These are phyloP conservation scores for Macropodus opercularis DNA, from an alignment of 2,797 vertebrate species.

Conservation along the genomic window DNA sequence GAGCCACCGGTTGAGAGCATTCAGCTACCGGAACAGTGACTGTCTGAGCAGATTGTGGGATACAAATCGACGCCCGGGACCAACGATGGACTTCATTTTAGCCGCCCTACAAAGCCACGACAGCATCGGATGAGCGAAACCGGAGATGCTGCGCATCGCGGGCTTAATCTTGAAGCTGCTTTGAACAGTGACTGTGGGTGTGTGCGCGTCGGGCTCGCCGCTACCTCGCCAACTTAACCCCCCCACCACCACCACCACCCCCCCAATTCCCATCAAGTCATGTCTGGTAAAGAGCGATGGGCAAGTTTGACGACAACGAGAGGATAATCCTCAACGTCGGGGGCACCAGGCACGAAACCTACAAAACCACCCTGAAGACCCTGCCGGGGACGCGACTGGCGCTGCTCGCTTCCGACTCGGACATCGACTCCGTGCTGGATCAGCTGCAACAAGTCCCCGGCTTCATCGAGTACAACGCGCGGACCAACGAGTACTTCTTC, in stretches of 20 bases:
- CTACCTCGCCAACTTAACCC: slow-evolving; percentile 62
- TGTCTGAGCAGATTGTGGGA: slow-evolving; percentile 17
- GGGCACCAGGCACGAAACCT: slow-evolving; percentile 94
- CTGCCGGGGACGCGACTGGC: slow-evolving; percentile 94
- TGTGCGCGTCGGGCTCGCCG: slow-evolving; percentile 58
- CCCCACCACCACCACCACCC: too few species aligned
- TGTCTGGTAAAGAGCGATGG: slow-evolving; percentile 94
- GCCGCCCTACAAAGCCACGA: neutral
- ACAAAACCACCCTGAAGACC: slow-evolving; percentile 92
- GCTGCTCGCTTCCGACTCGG: slow-evolving; percentile 89
- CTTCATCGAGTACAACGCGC: slow-evolving; percentile 85
- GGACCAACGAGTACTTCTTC: slow-evolving; percentile 92
- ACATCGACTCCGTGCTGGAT: slow-evolving; percentile 83
- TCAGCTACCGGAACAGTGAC: slow-evolving; percentile 23
- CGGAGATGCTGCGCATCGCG: slow-evolving; percentile 45
- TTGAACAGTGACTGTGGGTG: slow-evolving; percentile 56
- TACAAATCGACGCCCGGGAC: slow-evolving; percentile 1
- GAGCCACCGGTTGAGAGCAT: slow-evolving; percentile 59
- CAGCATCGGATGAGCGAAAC: slow-evolving; percentile 46
- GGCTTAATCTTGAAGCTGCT: slow-evolving; percentile 21
- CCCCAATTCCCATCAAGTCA: slow-evolving; percentile 82
- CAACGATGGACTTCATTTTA: slow-evolving; percentile 36
- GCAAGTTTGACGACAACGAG: slow-evolving; percentile 95
- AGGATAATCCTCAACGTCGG: slow-evolving; percentile 98
- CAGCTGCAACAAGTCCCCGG: slow-evolving; percentile 86